Evolutionary conservation across 2,113 vertebrate species (phyloP), one percentile per base, ranked within the genome.

Genomic region (Pandion haliaetus): DNA sequence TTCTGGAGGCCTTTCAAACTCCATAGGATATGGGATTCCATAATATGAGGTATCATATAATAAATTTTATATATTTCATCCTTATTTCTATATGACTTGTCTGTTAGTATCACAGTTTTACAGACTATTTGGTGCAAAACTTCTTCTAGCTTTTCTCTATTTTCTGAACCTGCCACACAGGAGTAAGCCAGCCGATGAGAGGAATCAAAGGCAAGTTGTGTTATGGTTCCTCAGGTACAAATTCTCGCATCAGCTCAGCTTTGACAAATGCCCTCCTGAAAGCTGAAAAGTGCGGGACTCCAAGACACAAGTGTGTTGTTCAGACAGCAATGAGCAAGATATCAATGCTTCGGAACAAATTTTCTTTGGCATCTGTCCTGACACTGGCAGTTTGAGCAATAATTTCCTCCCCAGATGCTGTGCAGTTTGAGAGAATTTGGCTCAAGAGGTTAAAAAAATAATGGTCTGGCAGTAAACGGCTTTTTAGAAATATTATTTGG

Each of bases 391-490:
- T 80, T 88, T 32, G 87, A 88, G 79, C 62, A 83, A 77, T 90
- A 94, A 95, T 96, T 97, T 96, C 93, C 95, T 95, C 79, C 55
- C 82, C 94, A 97, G 93, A 96, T 95, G 95, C 86, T 91, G 42
- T 79, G 52, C 52, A 54, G 74, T 77, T 93, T 65, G 82, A 90
- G 58, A 77, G 6, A 90, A 17, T 94, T 96, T 95, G 95, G 86
- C 96, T 86, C 87, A 86, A 95, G 90, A 95, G 95, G 90, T 96
- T 97, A 97, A 88, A 88, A 95, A 96, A 97, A 96, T 80, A 96
- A 89, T 5, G 17, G 62, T 80, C 66, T 97, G 93, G 86, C 95
- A 96, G 84, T 91, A 94, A 97, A 91, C 71, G 94, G 78, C 40
- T 78, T 80, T 95, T 90, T 32, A 82, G 82, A 96, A 88, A 44